phyloP scores from a whole-genome alignment of 2,888 invertebrate genomes.

The Hartigia nigra region DNA sequence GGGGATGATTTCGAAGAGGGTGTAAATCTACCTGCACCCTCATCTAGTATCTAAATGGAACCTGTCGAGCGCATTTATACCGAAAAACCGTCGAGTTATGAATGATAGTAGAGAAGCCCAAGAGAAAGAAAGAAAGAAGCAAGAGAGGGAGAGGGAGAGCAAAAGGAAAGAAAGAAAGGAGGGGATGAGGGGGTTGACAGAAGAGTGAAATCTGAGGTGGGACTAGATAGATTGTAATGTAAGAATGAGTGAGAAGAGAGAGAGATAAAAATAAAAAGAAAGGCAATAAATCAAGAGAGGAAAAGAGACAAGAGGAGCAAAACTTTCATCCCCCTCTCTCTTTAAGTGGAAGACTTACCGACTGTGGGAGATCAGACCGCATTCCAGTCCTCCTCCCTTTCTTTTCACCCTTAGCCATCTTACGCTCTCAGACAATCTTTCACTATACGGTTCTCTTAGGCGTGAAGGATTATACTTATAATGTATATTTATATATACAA shows the following conservation, averaged over 20 bases:
- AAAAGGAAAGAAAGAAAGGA: not conserved
- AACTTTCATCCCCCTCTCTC: slow-evolving; percentile 13
- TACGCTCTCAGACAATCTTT: not conserved
- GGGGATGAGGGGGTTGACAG: slow-evolving; percentile 7
- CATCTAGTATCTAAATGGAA: slow-evolving; percentile 10
- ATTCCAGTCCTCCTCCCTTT: slow-evolving; percentile 14
- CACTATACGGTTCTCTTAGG: no score
- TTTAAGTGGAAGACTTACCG: slow-evolving; percentile 17
- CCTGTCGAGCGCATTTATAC: slow-evolving; percentile 20
- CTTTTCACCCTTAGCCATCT: not conserved
- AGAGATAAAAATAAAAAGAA: slow-evolving; percentile 12
- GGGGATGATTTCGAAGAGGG: slow-evolving; percentile 9
- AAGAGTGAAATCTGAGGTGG: not conserved
- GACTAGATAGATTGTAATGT: not conserved
- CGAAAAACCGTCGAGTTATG: slow-evolving; percentile 24
- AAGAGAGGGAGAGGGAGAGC: slow-evolving; percentile 13
- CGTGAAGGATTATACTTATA: no score
- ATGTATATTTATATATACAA: no score
- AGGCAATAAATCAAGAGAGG: not conserved
- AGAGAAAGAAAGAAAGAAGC: slow-evolving; percentile 11
- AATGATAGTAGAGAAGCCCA: slow-evolving; percentile 30
- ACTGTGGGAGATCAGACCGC: slow-evolving; percentile 20
- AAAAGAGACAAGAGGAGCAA: slow-evolving; percentile 15
- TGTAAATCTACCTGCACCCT: no score
- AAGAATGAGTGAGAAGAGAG: not conserved